Percentiles rank a stretch among this genome's conserved stretches.
These are phyloP conservation scores for Protosalanx chinensis DNA, from an alignment of 2,797 vertebrate species.

Conservation along the genomic window DNA sequence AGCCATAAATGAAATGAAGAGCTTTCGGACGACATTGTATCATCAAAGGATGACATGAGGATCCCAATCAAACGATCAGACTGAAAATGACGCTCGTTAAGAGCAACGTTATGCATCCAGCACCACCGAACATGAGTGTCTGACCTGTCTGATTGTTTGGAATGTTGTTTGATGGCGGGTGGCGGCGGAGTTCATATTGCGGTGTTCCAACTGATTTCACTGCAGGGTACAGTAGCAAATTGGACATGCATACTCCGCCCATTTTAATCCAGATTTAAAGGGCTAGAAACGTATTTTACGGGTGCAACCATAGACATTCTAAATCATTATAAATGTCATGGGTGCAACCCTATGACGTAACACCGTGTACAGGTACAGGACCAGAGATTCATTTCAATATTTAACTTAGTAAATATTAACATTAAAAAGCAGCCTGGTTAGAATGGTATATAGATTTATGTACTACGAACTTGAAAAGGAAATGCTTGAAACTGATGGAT, in stretches of 20 bases:
- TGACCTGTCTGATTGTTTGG: conserved; percentile 50
- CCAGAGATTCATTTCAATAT: neutral
- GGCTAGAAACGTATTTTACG: neutral
- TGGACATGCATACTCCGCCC: conserved; percentile 55
- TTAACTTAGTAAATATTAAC: neutral
- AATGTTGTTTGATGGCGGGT: conserved; percentile 35
- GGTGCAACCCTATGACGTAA: no score
- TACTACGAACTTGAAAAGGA: no score
- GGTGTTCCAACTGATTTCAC: conserved; percentile 64
- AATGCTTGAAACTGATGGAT: no score
- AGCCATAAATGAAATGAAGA: neutral
- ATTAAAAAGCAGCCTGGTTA: neutral
- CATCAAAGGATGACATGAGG: neutral
- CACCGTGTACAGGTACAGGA: no score
- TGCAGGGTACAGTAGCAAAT: conserved; percentile 56
- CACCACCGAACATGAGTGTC: conserved; percentile 25
- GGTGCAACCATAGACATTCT: no score
- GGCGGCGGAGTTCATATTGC: conserved; percentile 57
- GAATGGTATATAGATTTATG: no score
- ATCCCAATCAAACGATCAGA: neutral
- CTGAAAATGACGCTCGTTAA: neutral
- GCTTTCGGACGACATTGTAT: neutral
- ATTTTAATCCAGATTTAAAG: conserved; percentile 14
- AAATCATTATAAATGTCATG: no score
- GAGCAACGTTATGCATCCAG: conserved; percentile 12